These are phyloP conservation scores for Drosophila orosa DNA, from an alignment of 1,140 invertebrate genomes.

Conservation along the genomic window DNA sequence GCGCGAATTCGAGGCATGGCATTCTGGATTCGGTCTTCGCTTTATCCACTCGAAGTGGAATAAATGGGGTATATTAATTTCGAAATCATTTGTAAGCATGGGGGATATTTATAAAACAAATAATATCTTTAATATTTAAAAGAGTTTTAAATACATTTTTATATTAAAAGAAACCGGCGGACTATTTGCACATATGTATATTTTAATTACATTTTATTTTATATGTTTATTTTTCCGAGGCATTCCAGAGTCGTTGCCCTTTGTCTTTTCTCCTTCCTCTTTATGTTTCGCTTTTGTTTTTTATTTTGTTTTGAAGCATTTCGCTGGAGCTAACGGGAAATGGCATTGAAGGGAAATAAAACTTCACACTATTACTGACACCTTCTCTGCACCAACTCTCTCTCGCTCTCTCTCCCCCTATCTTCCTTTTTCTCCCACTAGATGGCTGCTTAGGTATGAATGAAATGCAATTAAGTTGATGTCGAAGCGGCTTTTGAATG, in stretches of 20 bases:
- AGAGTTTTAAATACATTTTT: background rate
- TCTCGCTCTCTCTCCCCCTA: background rate
- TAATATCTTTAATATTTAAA: background rate
- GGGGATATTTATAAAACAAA: too few relatives aligned
- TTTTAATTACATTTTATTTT: background rate
- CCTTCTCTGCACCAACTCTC: background rate
- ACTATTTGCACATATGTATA: background rate
- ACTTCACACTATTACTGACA: constrained; percentile 69
- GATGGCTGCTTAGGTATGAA: constrained; percentile 71
- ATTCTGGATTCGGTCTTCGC: constrained; percentile 36
- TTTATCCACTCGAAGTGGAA: background rate
- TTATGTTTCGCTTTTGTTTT: constrained; percentile 32
- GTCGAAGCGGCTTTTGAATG: constrained; percentile 66
- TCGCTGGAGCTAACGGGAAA: constrained; percentile 25
- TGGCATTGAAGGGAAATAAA: constrained; percentile 72
- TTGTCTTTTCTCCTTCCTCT: background rate
- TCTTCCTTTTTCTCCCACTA: constrained; percentile 8
- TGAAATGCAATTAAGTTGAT: constrained; percentile 81
- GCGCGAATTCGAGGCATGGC: constrained; percentile 4
- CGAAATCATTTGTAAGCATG: background rate
- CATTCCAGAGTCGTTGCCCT: constrained; percentile 2
- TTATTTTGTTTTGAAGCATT: constrained; percentile 41
- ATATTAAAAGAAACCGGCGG: background rate
- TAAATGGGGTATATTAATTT: constrained; percentile 11
- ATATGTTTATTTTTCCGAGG: background rate